phyloP scores from a whole-genome alignment of 35 echinoderm and acorn worm species.

The Eucidaris tribuloides region DNA sequence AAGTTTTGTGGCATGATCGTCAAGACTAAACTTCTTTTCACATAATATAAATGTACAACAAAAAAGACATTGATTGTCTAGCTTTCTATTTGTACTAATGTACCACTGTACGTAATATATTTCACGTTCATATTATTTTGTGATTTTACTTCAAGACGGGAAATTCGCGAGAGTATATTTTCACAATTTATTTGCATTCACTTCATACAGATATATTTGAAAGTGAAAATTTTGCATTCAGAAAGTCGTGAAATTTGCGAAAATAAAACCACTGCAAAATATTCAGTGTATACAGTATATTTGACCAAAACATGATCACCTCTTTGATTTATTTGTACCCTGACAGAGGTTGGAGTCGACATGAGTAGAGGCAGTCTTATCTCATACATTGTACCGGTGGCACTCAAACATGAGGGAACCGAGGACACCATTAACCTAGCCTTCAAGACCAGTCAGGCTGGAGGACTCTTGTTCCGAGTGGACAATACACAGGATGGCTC shows the following conservation, averaged over 20 bases:
- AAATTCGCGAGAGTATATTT: neutral
- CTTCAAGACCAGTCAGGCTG: conserved; percentile 48
- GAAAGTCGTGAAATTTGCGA: neutral
- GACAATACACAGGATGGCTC: conserved; percentile 32
- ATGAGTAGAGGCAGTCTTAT: conserved; percentile 40
- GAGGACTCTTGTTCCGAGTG: conserved; percentile 58
- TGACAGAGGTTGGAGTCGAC: conserved; percentile 74
- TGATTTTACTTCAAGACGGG: neutral
- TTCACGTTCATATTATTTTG: no score
- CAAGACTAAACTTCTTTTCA: no score
- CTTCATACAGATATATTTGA: neutral
- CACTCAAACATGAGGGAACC: conserved; percentile 22
- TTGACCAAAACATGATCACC: neutral
- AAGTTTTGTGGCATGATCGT: no score
- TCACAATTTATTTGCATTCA: neutral
- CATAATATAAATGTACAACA: no score
- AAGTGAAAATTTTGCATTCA: neutral
- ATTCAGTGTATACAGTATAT: neutral
- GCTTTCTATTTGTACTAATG: no score
- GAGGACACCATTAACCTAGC: conserved; percentile 69
- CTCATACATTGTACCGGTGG: conserved; percentile 42
- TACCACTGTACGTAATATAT: no score
- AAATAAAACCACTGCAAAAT: neutral
- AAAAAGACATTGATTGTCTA: no score
- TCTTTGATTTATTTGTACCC: neutral